Evolutionary conservation across 1,140 invertebrate species (phyloP).

Genomic region (Nylanderia fulva): DNA sequence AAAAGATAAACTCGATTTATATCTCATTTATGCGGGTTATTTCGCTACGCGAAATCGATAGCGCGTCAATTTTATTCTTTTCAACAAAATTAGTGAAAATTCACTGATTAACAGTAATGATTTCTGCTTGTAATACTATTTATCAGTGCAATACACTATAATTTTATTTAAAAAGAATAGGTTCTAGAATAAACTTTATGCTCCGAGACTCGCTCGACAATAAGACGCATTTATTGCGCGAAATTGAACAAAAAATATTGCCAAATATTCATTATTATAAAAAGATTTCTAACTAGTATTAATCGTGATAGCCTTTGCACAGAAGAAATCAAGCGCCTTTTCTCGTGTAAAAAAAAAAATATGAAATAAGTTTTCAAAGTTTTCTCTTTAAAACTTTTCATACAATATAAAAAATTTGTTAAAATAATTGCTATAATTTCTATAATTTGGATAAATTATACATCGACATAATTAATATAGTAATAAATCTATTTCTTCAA

Average conservation of each 20-base stretch:
- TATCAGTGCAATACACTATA: no score
- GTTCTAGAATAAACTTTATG: not conserved
- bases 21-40: not conserved
- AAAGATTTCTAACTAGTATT: slow-evolving; percentile 16
- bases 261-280: slow-evolving; percentile 17
- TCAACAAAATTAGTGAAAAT: no score
- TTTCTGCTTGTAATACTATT: no score
- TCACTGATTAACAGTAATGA: no score
- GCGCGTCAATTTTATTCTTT: slow-evolving; percentile 12
- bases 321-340: slow-evolving; percentile 52
- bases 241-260: slow-evolving; percentile 20
- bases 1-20: slow-evolving; percentile 9
- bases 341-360: not conserved
- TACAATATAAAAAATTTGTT: not conserved
- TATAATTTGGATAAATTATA: slow-evolving; percentile 4
- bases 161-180: no score
- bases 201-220: slow-evolving; percentile 13
- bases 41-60: not conserved
- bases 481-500: no score
- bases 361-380: not conserved
- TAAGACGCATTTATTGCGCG: not conserved
- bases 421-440: not conserved
- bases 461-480: not conserved
- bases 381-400: not conserved
- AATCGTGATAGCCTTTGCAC: slow-evolving; percentile 32